Evolutionary conservation across 2,888 invertebrate genomes (phyloP), one percentile per base, ranked within the genome.

Genomic region (Colletes collaris): DNA sequence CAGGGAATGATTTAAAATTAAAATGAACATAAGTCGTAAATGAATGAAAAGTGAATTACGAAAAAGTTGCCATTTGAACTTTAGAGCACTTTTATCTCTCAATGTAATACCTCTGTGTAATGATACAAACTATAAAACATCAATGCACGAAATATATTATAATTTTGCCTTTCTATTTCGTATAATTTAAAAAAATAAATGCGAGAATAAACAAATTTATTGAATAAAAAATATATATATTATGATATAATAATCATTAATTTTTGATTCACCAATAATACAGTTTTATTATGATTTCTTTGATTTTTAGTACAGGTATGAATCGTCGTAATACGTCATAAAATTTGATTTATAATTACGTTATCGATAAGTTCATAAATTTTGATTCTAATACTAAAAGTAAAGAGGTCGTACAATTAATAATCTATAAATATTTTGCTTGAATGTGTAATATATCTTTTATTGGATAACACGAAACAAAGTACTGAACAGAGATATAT

Each of bases 401-500:
- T 65, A 69, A 68, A 60, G 19, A 81, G 76, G 76, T 72, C 35
- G 44, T 72, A 68, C 72, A 79, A 63, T 71, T 64, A 79, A 72
- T 69, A 59, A 73, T 82, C 52, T 76, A 16, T 78, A 69, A 70
- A 16, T 78, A 63, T 76, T 76, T 86, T 79, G 70, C 81, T 70
- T 74, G 75, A 74, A 81, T 73, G 78, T 76, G 75, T 74, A 79
- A 82, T 76, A 87, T 82, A 80, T 68, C 76, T 80, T 80, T 86
- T 82, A 87, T 81, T 81, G 52, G 77, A 71, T 82, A 86, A 87
- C 81, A 83, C 79, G 81, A 81, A 83, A 87, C 77, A 85, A 85
- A 77, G 64, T 83, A 71, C 79, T 75, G 63, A 76, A 77, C 73
- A 75, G 40, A 86, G 49, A 76, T 71, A 64, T 76, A 73, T 84